Evolutionary conservation across 2,797 vertebrate genomes (phyloP), one percentile per base, ranked within the genome.

Genomic region (Bufotes viridis): DNA sequence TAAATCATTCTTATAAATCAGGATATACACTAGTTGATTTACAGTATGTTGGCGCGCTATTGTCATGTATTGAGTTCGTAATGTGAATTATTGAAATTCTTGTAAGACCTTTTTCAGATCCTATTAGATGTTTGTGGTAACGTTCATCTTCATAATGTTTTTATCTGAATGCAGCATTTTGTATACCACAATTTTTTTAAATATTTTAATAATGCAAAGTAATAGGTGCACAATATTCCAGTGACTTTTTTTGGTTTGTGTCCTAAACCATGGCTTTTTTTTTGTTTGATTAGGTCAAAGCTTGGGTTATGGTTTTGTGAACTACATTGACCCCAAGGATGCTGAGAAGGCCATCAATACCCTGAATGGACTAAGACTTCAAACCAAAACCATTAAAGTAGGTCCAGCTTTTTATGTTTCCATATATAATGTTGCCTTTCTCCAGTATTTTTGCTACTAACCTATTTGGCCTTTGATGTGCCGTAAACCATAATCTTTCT

Each of bases 361-460:
- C 53, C 94, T 99, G 93, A 99, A 98, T 90, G 98, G 98, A 94
- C 94, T 99, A 93, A 96, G 98, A 96, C 98, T 99, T 93, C 98
- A 99, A 94, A 99, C 98, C 92, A 99, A 99, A 96, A 99, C 98
- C 91, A 99, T 99, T 93, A 99, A 99, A 96, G 98, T 99, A 96
- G 42, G 95, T 87, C 58, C 49, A 51, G 13, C 24, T 65, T 76
- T 61, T 76, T 70, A 6, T 55, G 5, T 74, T 22, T 34, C 29
- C 29, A 12, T 58, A 6, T 49, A 29, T 15, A 51, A 13, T 70
- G 13, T 22, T 60, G 4, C 6, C 5, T 8, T 3, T 82, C 15
- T 26, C 22, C 7, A 67, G 22, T 84, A 8, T 24, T 2, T 75
- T 26, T 63, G 8, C 51, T 70, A 55, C 6, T 24, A 12, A 78